Conservation (phyloP, 2,888 invertebrate genomes). For the Camptogramma bilineatum region DNA sequence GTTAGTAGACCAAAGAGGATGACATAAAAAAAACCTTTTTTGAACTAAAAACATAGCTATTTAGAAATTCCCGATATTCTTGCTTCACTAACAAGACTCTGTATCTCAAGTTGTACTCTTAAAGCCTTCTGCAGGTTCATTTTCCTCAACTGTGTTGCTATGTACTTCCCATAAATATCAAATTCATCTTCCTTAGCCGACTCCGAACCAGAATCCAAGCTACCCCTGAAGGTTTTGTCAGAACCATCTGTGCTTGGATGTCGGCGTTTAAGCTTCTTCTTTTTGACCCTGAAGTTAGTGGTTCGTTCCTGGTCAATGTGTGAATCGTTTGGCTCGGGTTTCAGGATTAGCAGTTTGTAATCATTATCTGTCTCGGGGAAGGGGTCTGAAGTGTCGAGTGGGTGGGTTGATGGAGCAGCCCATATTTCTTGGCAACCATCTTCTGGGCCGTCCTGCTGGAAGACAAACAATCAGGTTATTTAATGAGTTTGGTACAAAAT, state of each 20-base stretch:
- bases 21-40: background rate
- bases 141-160: slow-evolving; percentile 74
- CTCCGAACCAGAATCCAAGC: slow-evolving; percentile 52
- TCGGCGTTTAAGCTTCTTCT: slow-evolving; percentile 61
- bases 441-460: slow-evolving; percentile 46
- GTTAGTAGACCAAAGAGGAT: no score
- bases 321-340: slow-evolving; percentile 56
- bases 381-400: slow-evolving; percentile 50
- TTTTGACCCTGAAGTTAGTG: slow-evolving; percentile 51
- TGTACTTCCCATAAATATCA: slow-evolving; percentile 78
- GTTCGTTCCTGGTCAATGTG: slow-evolving; percentile 37
- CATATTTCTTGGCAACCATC: slow-evolving; percentile 51
- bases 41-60: slow-evolving; percentile 7
- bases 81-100: slow-evolving; percentile 72
- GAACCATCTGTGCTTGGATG: slow-evolving; percentile 58
- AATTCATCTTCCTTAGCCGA: slow-evolving; percentile 72
- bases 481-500: background rate
- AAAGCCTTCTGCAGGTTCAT: slow-evolving; percentile 72
- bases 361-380: slow-evolving; percentile 54
- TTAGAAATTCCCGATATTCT: slow-evolving; percentile 63
- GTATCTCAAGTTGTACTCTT: slow-evolving; percentile 72
- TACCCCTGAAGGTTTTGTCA: slow-evolving; percentile 53
- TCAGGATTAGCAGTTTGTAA: slow-evolving; percentile 54
- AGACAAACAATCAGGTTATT: slow-evolving; percentile 3
- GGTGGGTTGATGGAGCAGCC: slow-evolving; percentile 44